Conservation (phyloP, 2,113 vertebrate genomes). For the human region GRCh38 chr4:51848501-51849000, state of each 20-base stretch:
- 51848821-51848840: constrained; percentile 16
- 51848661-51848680: neutral
- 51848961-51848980: neutral
- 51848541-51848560: neutral
- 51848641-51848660: constrained; percentile 45
- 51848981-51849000: neutral
- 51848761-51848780: constrained; percentile 49
- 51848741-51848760: constrained; percentile 1
- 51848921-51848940: neutral
- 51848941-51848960: neutral
- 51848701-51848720: constrained; percentile 39
- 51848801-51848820: constrained; percentile 43
- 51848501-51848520: constrained; percentile 4
- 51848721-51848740: neutral
- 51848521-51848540: neutral
- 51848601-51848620: constrained; percentile 59
- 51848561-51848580: constrained; percentile 20
- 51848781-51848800: constrained; percentile 49
- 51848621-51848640: constrained; percentile 47
- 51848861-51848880: neutral
- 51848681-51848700: neutral
- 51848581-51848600: constrained; percentile 34
- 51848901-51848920: neutral
- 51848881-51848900: neutral
- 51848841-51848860: neutral